These are phyloP conservation scores for Latheticus oryzae DNA, from an alignment of 2,888 invertebrate genomes.

Conservation along the genomic window DNA sequence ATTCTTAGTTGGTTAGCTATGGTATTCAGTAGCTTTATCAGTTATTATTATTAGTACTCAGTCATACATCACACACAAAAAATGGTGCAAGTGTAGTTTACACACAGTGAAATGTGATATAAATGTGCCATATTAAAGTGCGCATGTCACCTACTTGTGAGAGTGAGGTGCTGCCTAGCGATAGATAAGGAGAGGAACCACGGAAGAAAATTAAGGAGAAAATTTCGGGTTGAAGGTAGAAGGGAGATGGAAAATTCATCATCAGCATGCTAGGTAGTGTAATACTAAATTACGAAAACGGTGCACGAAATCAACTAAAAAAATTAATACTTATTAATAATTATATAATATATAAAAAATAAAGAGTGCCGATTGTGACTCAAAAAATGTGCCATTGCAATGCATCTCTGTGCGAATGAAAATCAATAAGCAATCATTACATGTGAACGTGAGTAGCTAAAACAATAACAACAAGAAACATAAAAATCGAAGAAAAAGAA, in stretches of 20 bases:
- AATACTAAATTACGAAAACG: conserved; percentile 60
- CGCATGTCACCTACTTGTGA: conserved; percentile 67
- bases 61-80: conserved; percentile 63
- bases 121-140: conserved; percentile 65
- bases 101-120: conserved; percentile 63
- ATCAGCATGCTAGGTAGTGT: conserved; percentile 59
- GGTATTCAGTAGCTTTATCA: conserved; percentile 8
- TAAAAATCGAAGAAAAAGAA: conserved; percentile 54
- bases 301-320: conserved; percentile 60
- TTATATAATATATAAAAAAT: conserved; percentile 50
- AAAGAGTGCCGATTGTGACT: conserved; percentile 65
- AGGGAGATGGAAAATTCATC: conserved; percentile 11
- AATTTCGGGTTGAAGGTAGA: too few relatives aligned
- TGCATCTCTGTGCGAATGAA: conserved; percentile 65
- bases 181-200: conserved; percentile 45
- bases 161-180: conserved; percentile 63
- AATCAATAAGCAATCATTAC: conserved; percentile 73
- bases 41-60: conserved; percentile 48
- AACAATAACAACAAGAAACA: conserved; percentile 62
- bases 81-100: conserved; percentile 65
- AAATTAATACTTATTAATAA: conserved; percentile 45
- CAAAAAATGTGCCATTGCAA: conserved; percentile 67
- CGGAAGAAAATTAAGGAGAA: neutral
- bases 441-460: conserved; percentile 78
- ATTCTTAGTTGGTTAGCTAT: conserved; percentile 11